Evolutionary conservation across 2,797 vertebrate genomes (phyloP).

Genomic region (Sylvilagus floridanus): DNA sequence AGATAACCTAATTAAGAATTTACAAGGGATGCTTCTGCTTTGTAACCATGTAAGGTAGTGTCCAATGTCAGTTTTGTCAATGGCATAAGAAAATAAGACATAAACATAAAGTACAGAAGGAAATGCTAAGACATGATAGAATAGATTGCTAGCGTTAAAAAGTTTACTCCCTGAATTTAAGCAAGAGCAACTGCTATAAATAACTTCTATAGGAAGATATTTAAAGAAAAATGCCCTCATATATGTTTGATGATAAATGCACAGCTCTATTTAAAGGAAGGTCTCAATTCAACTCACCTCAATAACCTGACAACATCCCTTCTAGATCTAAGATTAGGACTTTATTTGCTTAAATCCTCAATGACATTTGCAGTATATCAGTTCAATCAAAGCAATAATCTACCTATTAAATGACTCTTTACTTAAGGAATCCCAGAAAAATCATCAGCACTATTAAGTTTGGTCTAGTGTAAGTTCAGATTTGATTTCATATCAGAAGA

Average conservation of each 20-base stretch:
- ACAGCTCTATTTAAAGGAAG: background rate
- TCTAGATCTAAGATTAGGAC: background rate
- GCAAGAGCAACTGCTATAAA: background rate
- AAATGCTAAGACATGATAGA: background rate
- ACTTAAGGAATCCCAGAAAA: constrained; percentile 57
- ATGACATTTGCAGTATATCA: constrained; percentile 27
- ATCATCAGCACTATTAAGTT: constrained; percentile 15
- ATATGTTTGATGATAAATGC: background rate
- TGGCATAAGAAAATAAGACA: background rate
- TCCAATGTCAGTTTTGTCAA: background rate
- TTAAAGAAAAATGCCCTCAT: background rate
- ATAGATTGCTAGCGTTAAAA: background rate
- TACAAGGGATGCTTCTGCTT: background rate
- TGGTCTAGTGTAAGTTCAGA: constrained; percentile 17
- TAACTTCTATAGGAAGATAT: background rate
- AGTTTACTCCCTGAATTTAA: background rate
- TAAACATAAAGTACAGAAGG: background rate
- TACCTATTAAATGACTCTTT: background rate
- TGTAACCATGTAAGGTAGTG: background rate
- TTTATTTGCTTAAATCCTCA: constrained; percentile 45
- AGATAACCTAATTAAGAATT: background rate
- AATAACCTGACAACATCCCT: background rate
- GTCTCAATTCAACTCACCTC: background rate
- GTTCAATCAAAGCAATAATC: constrained; percentile 21
- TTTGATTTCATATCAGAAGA: constrained; percentile 17